Evolutionary conservation across 1,140 invertebrate genomes (phyloP).

Genomic region (Brachionus plicatilis): DNA sequence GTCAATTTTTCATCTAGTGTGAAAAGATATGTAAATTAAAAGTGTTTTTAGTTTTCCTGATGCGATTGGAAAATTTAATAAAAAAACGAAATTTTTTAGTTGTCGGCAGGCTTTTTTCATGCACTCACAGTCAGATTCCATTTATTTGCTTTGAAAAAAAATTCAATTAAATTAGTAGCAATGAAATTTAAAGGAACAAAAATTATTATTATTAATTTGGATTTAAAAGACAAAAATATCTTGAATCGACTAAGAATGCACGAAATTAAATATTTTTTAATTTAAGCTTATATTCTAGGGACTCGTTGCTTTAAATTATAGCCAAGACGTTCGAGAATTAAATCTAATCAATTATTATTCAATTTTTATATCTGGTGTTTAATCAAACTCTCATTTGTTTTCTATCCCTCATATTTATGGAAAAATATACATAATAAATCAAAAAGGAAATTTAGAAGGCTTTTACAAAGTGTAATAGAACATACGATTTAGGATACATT

Average conservation of each 20-base stretch:
- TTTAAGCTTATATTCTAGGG: background rate
- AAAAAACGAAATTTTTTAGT: background rate
- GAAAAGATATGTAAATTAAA: background rate
- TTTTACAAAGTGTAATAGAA: background rate
- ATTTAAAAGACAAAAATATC: background rate
- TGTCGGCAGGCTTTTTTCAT: background rate
- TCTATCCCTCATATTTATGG: background rate
- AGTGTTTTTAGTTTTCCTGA: background rate
- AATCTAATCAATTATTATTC: background rate
- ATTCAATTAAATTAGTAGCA: background rate
- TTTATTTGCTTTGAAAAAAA: background rate
- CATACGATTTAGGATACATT: background rate
- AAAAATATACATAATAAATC: background rate
- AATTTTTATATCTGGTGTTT: background rate
- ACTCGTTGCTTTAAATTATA: background rate
- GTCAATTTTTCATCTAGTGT: background rate
- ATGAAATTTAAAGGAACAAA: background rate
- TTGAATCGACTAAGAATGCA: background rate
- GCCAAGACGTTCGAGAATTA: background rate
- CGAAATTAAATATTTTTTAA: background rate
- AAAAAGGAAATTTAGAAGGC: background rate
- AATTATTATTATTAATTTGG: background rate
- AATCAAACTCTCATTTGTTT: background rate
- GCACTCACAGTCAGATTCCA: background rate
- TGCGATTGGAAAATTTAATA: background rate